A percentile compares a stretch with the other conserved stretches of the same genome.
Evolutionary conservation across 2,797 vertebrate genomes (phyloP).

Genomic region (Gadopsis bispinosus): DNA sequence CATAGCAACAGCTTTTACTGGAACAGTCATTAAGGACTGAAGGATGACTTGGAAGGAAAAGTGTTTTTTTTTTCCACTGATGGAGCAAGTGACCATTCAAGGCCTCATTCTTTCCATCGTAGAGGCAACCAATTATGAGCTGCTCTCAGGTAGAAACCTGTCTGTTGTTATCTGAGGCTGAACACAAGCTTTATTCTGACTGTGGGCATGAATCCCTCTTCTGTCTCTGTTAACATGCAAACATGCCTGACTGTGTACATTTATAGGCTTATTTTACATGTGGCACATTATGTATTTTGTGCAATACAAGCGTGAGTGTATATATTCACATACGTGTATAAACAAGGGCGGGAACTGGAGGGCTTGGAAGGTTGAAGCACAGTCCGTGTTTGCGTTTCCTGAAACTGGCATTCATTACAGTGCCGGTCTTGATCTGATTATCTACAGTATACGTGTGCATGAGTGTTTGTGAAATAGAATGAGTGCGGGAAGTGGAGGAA

Average conservation of each 20-base stretch:
- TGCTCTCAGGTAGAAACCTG: constrained; percentile 60
- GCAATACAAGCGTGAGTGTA: constrained; percentile 2
- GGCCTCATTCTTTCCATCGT: constrained; percentile 73
- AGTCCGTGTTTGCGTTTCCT: constrained; percentile 58
- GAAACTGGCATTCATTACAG: constrained; percentile 54
- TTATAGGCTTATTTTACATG: background rate
- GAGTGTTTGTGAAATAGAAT: constrained; percentile 24
- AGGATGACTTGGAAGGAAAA: constrained; percentile 71
- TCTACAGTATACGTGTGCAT: constrained; percentile 27
- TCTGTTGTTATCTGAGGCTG: constrained; percentile 36
- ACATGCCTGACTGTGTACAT: constrained; percentile 18
- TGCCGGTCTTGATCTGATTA: constrained; percentile 65
- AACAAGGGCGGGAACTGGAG: constrained; percentile 22
- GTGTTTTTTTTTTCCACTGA: constrained; percentile 72
- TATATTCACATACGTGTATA: constrained; percentile 8
- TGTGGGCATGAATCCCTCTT: background rate
- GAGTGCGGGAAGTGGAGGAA: constrained; percentile 16
- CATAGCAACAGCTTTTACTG: constrained; percentile 69
- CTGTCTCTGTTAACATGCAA: constrained; percentile 29
- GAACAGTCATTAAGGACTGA: constrained; percentile 79
- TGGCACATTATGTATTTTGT: background rate
- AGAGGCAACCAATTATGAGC: constrained; percentile 50
- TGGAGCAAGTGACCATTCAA: constrained; percentile 67
- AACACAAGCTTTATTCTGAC: constrained; percentile 28
- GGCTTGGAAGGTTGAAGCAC: constrained; percentile 32